Evolutionary conservation across 2,888 invertebrate genomes (phyloP).

Genomic region (Lamellibrachia columna): DNA sequence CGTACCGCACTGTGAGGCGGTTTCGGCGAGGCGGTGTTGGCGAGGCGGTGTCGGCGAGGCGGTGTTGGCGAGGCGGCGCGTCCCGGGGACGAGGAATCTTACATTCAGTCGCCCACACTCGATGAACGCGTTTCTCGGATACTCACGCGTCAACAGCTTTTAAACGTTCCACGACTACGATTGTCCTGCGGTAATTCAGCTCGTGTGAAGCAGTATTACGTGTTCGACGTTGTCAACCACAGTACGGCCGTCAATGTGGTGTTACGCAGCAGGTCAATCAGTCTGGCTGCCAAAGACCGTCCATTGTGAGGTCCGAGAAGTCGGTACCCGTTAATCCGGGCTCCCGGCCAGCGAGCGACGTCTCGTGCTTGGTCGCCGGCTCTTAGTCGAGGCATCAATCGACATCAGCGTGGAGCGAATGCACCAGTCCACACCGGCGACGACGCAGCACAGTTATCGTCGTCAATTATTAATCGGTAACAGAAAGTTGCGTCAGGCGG

Average conservation of each 20-base stretch:
- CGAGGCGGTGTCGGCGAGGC: background rate
- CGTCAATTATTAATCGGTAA: background rate
- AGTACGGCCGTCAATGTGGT: background rate
- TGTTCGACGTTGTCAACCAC: background rate
- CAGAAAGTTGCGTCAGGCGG: background rate
- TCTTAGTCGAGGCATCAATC: too few relatives aligned
- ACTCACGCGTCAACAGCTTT: background rate
- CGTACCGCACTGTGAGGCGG: background rate
- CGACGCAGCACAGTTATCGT: background rate
- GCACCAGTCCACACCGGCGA: too few relatives aligned
- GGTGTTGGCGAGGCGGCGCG: background rate
- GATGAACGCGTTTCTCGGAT: background rate
- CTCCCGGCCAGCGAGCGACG: background rate
- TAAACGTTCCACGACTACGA: background rate
- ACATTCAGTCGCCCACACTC: background rate
- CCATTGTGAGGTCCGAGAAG: background rate
- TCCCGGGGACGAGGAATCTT: background rate
- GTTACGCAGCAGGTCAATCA: background rate
- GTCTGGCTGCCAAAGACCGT: background rate
- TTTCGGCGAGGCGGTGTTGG: background rate
- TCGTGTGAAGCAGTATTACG: background rate
- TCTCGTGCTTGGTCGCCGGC: background rate
- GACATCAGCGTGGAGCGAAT: too few relatives aligned
- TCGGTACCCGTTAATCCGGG: background rate
- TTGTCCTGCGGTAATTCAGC: background rate